Conservation (phyloP, 2,113 vertebrate genomes). For the Suncus etruscus region DNA sequence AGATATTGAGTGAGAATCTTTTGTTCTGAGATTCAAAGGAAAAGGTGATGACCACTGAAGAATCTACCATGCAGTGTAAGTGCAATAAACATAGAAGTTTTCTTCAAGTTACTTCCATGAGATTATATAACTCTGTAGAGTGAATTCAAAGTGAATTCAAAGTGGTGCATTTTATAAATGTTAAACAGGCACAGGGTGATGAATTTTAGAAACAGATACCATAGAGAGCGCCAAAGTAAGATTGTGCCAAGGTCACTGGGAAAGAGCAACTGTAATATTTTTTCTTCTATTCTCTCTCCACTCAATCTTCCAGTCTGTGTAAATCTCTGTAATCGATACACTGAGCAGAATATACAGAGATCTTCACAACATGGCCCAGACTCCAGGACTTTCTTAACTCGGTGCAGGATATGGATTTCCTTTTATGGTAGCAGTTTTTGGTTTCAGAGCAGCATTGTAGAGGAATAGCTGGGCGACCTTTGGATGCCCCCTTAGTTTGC, state of each 20-base stretch:
- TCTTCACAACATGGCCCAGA: accelerated
- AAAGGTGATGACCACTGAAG: neutral
- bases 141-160: neutral
- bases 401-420: neutral
- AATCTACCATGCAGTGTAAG: neutral
- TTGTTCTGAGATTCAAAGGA: neutral
- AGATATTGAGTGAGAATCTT: neutral
- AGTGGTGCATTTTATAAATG: neutral
- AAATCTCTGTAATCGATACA: neutral
- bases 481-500: neutral
- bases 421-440: neutral
- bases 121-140: neutral
- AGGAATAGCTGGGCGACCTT: neutral
- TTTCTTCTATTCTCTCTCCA: neutral
- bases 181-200: neutral
- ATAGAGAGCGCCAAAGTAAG: neutral
- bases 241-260: neutral
- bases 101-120: neutral
- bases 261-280: neutral
- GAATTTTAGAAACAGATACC: neutral
- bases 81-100: neutral
- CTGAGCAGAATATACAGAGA: neutral
- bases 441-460: neutral
- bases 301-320: neutral
- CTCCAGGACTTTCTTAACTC: neutral